Base-by-base conservation (phyloP, 1,140 invertebrate species). In the Psilanteris sp. region DNA sequence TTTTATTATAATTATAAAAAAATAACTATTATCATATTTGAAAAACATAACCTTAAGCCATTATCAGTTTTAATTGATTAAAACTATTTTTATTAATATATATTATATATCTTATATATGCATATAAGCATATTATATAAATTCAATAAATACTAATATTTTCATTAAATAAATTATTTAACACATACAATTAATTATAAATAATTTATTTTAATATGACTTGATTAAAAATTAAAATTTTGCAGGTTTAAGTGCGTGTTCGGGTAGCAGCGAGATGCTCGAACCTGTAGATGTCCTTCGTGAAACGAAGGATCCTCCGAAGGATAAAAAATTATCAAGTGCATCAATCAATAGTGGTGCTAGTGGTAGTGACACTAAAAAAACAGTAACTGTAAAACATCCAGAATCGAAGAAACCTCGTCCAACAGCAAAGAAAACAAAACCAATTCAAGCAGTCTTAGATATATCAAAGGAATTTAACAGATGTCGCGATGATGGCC, bases 401-500 rank as follows among this genome's bases (percentile, higher is more conserved):
- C 96, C 96, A 1, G 97, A 98, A 80, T 97, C 96, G 0, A 97
- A 96, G 81, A 97, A 97, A 86, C 94, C 96, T 0, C 98, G 98
- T 84, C 96, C 96, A 1, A 97, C 96, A 15, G 92, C 93, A 7
- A 96, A 96, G 81, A 97, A 97, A 85, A 93, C 92, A 66, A 96
- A 95, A 85, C 95, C 96, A 0, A 95, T 97, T 44, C 96, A 97
- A 88, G 96, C 96, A 1, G 96, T 97, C 86, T 88, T 98, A 66
- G 98, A 99, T 90, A 94, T 99, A 20, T 92, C 94, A 7, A 98
- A 99, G 85, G 97, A 98, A 83, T 95, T 99, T 81, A 90, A 94
- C 13, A 91, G 96, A 81, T 99, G 97, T 85, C 93, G 93, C 74
- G 98, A 99, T 68, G 96, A 98, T 87, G 93, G 93, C 27, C 91